Evolutionary conservation across 2,888 invertebrate species (phyloP), one percentile per base, ranked within the genome.

Genomic region (Hofmannophila pseudospretella): DNA sequence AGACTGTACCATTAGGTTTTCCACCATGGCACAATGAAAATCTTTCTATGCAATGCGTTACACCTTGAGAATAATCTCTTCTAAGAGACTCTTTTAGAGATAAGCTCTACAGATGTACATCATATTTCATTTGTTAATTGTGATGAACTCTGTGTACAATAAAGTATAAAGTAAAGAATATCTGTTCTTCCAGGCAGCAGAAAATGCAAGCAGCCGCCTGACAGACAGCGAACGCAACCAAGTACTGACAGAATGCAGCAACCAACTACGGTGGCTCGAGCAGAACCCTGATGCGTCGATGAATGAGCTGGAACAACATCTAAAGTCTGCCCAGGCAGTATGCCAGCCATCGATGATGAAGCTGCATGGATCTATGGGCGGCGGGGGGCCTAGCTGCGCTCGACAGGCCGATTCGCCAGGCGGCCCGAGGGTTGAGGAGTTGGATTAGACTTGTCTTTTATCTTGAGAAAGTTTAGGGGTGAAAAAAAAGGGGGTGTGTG

Each of bases 341-440:
- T 95, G 94, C 61, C 90, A 91, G 34, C 94, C 96, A 0, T 88
- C 94, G 28, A 96, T 96, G 92, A 90, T 93, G 67, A 95, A 95
- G 62, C 74, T 96, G n/a, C 94, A 95, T 51, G 92, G 91, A 33
- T 87, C 88, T 0, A 75, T 67, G 13, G 72, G 67, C 13, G 73
- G 70, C 2, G 81, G 76, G 7, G 79, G 79, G 4, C 57, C 74
- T 30, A 60, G 73, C 56, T 56, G 61, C 50, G 53, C 66, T 28
- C 50, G 81, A 47, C 52, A 77, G 29, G 49, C 10, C 3, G 7
- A 58, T 37, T 62, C 80, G 9, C n/a, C n/a, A n/a, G 69, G 69
- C 2, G 90, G 90, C 0, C 91, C 92, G 7, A 93, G 92, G 32
- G 92, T 94, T 27, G 92, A 91, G 57, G 91, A 94, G 81, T 88